These are phyloP conservation scores for Hypercompe scribonia DNA, from an alignment of 2,888 invertebrate genomes.

Conservation along the genomic window DNA sequence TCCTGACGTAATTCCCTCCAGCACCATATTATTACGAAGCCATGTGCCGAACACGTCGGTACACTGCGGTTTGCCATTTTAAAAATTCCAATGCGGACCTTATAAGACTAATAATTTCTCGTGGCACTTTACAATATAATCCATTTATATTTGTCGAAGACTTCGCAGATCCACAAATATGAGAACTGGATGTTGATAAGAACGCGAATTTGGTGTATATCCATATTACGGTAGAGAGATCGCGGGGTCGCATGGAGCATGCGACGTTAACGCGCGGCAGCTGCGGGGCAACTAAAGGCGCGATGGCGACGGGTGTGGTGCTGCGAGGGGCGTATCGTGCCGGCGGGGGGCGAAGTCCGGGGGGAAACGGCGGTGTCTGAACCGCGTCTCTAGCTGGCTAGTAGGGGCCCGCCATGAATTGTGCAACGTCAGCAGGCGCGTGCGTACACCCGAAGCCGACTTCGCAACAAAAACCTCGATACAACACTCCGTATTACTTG, in stretches of 20 bases:
- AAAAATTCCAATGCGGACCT: conserved; percentile 85
- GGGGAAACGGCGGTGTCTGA: conserved; percentile 70
- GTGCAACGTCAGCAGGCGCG: conserved; percentile 82
- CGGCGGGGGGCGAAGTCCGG: conserved; percentile 47
- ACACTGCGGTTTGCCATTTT: conserved; percentile 78
- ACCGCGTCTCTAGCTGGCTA: conserved; percentile 70
- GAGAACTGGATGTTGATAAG: conserved; percentile 82
- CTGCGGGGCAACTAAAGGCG: conserved; percentile 82
- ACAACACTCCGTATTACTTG: conserved; percentile 50
- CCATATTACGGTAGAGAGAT: conserved; percentile 80
- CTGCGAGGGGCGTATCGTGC: conserved; percentile 48
- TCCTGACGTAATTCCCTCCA: conserved; percentile 75
- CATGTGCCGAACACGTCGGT: conserved; percentile 85
- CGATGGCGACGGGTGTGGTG: conserved; percentile 57
- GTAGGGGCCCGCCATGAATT: conserved; percentile 71
- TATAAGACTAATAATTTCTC: conserved; percentile 71
- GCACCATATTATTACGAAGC: conserved; percentile 80
- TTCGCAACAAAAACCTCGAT: conserved; percentile 61
- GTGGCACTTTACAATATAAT: conserved; percentile 85
- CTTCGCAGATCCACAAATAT: conserved; percentile 84
- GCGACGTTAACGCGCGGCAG: conserved; percentile 84
- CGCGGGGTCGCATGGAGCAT: conserved; percentile 80
- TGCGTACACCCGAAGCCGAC: conserved; percentile 66
- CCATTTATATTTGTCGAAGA: conserved; percentile 84
- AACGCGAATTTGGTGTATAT: conserved; percentile 83